Percentiles rank a stretch among this genome's conserved stretches.
phyloP scores from a whole-genome alignment of 2,113 vertebrate species.

The Heliornis fulica region DNA sequence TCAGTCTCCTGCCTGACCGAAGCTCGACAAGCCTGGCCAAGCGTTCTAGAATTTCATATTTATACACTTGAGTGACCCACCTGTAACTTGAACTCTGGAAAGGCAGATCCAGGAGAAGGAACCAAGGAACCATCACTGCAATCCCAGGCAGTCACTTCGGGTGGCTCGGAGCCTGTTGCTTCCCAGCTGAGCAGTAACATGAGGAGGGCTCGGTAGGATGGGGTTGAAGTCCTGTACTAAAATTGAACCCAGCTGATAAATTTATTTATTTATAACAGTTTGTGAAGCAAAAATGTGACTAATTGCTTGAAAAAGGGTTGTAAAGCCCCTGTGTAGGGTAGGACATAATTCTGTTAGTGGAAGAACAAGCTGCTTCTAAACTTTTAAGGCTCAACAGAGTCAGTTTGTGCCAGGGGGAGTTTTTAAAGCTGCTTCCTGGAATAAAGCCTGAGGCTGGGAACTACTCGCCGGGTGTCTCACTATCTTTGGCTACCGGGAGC shows the following conservation, averaged over 20 bases:
- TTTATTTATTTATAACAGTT: not conserved
- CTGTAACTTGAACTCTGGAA: slow-evolving; percentile 30
- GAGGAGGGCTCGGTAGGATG: not conserved
- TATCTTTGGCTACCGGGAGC: not conserved
- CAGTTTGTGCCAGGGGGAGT: not conserved
- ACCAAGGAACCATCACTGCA: not conserved
- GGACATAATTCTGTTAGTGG: not conserved
- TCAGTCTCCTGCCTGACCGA: not conserved
- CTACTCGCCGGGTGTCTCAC: not conserved
- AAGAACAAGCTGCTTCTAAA: not conserved
- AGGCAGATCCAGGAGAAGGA: not conserved
- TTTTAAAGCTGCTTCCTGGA: slow-evolving; percentile 15
- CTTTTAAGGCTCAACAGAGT: not conserved
- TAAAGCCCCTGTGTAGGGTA: not conserved
- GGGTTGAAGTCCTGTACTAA: not conserved
- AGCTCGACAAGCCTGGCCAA: not conserved
- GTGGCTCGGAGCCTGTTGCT: not conserved
- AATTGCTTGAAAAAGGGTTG: not conserved
- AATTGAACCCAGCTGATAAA: not conserved
- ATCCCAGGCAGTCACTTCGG: not conserved
- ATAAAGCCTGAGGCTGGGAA: not conserved
- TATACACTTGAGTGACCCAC: not conserved
- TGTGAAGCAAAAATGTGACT: not conserved
- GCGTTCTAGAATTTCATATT: not conserved
- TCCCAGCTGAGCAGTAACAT: not conserved